A percentile compares a stretch with the other conserved stretches of the same genome.
Conservation (phyloP, 2,888 invertebrate species). For the Ormyrus rosae region DNA sequence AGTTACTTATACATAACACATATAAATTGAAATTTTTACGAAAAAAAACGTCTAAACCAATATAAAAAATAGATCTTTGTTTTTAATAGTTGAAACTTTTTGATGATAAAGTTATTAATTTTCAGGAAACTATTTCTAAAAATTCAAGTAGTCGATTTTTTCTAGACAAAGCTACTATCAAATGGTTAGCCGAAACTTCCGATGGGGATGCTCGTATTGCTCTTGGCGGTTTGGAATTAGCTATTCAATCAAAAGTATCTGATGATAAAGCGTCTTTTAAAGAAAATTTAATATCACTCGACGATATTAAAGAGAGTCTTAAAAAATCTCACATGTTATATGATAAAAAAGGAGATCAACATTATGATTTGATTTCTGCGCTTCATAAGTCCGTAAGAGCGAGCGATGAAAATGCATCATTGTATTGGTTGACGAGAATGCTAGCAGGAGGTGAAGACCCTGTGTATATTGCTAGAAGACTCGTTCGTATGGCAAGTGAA, state of each 20-base stretch:
- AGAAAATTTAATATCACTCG: slow-evolving; percentile 75
- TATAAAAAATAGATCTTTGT: background rate
- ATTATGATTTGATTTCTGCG: slow-evolving; percentile 89
- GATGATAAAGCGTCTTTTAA: slow-evolving; percentile 60
- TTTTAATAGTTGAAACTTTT: too few species aligned
- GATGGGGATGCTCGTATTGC: slow-evolving; percentile 91
- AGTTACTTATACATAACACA: background rate
- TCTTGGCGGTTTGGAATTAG: slow-evolving; percentile 85
- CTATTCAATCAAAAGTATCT: slow-evolving; percentile 78
- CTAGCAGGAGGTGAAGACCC: slow-evolving; percentile 89
- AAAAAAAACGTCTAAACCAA: background rate
- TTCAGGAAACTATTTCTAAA: slow-evolving; percentile 18
- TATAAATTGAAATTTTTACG: background rate
- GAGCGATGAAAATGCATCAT: slow-evolving; percentile 86
- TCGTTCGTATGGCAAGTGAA: slow-evolving; percentile 86
- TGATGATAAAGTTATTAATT: background rate
- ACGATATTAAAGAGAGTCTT: slow-evolving; percentile 84
- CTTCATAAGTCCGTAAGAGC: slow-evolving; percentile 90
- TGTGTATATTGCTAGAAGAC: slow-evolving; percentile 84
- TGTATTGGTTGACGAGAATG: slow-evolving; percentile 90
- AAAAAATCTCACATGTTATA: slow-evolving; percentile 88
- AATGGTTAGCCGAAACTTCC: slow-evolving; percentile 85
- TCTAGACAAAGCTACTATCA: slow-evolving; percentile 80
- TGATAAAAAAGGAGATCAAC: slow-evolving; percentile 88
- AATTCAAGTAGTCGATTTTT: slow-evolving; percentile 61